Evolutionary conservation across 2,888 invertebrate genomes (phyloP), one percentile per base, ranked within the genome.

Genomic region (Drosophila niveifrons): DNA sequence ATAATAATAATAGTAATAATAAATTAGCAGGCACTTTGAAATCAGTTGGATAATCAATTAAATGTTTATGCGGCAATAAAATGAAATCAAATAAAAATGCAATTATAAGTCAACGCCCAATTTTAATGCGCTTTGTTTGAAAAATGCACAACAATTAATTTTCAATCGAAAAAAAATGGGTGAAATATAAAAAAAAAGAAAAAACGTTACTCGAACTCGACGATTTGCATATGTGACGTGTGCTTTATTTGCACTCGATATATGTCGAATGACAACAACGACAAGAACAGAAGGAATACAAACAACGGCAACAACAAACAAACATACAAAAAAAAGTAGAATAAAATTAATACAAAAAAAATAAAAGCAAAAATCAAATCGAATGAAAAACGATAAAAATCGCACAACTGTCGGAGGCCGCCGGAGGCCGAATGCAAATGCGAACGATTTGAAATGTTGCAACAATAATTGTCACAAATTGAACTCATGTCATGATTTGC

Each of bases 401-500:
- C 41, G 62, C 69, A 67, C 69, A 82, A 72, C 79, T 77, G 88
- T 67, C 84, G 62, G 56, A 61, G 75, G 62, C 65, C 62, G 77
- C 77, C 77, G 72, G 75, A 68, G 77, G 73, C 77, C 77, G 73
- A 68, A 76, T 74, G 74, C 75, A 76, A 74, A 72, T 85, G 64
- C 64, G 23, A 57, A 41, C 69, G 66, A 72, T 80, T 78, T 89
- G 83, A 90, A 90, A 90, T 90, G 90, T 90, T 90, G 90, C 90
- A 90, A 90, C 80, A 89, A 90, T 90, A 90, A 90, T 90, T 90
- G 90, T 90, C 90, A 90, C 90, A 90, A 90, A 90, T 90, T 90
- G 89, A 90, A 90, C 89, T 90, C 88, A 88, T 90, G 90, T 89
- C 90, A 90, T 90, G 90, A 90, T 88, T 89, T 88, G 90, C 39